Evolutionary conservation across 2,797 vertebrate genomes (phyloP).

Genomic region (Anguilla obscura): DNA sequence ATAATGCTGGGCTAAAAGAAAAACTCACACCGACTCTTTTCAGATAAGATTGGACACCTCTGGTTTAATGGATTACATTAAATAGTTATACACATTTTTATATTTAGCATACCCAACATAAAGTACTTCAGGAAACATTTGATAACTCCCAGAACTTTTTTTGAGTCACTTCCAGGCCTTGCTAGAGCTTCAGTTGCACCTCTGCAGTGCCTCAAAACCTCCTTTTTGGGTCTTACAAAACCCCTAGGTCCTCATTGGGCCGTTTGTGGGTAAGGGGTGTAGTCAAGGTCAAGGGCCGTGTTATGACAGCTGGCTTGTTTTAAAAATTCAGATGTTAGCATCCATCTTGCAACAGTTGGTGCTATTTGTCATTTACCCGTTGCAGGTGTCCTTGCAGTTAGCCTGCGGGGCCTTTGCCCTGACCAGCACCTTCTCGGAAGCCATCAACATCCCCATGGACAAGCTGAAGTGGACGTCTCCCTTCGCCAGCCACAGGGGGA

Average conservation of each 20-base stretch:
- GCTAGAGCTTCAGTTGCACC: neutral
- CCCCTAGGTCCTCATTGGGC: neutral
- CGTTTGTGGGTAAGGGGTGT: neutral
- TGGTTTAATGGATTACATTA: neutral
- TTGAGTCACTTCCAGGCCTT: neutral
- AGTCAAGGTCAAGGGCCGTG: neutral
- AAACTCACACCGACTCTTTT: too few species aligned
- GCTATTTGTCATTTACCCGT: neutral
- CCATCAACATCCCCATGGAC: constrained; percentile 86
- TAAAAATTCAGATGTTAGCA: neutral
- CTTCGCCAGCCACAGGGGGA: constrained; percentile 83
- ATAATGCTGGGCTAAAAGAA: too few species aligned
- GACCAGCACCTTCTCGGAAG: constrained; percentile 78
- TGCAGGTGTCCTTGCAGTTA: constrained; percentile 86
- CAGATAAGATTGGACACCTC: neutral
- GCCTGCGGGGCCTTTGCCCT: constrained; percentile 87
- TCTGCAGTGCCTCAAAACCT: neutral
- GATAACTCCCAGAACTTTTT: neutral
- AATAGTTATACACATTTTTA: neutral
- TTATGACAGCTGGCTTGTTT: neutral
- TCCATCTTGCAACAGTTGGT: neutral
- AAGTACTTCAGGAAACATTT: neutral
- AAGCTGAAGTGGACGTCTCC: constrained; percentile 95
- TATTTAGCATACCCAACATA: neutral
- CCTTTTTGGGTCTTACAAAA: neutral